Base-by-base conservation (phyloP, 2,113 vertebrate species). In the Heteronetta atricapilla region DNA sequence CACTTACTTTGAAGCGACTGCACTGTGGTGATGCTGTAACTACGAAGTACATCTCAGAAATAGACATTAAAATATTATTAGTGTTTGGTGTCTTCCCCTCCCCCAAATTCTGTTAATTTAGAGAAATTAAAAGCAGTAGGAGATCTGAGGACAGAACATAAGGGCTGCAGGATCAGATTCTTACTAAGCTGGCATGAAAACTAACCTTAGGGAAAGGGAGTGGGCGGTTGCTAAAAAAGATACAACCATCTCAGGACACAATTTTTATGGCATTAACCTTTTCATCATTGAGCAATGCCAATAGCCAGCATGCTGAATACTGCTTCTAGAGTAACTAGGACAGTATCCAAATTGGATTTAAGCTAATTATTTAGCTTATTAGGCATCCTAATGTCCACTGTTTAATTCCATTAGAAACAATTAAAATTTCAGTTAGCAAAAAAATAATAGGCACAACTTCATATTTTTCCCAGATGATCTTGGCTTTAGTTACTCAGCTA, bases 281-380 rank as follows among this genome's bases (percentile, higher is more conserved):
- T 68, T 29, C 48, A 93, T 89, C 75, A 63, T 10, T 50, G 48
- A 91, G 53, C 50, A 89, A 85, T 80, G 70, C 22, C 58, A 88
- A 70, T 81, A 83, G 80, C 52, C 63, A 90, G 16, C 60, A 64
- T 81, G 68, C 60, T 44, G 60, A 76, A 88, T 80, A 62, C 13
- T 38, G 50, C n/a, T 76, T 95, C 59, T 82, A 33, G 17, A 86
- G 40, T 63, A 81, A 88, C 46, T 64, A 90, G 81, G 55, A 91
- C 40, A 88, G 40, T 50, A 85, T 82, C 63, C 63, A 96, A 88
- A 94, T 52, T 86, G 36, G 75, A 94, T 75, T 95, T 69, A 89
- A 88, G 82, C 26, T 77, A 88, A 93, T 91, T 74, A 87, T 89
- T 85, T 83, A 75, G 33, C 55, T 91, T 93, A 77, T 94, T 93